These are phyloP conservation scores for Argopecten irradians DNA, from an alignment of 1,140 invertebrate species.

Conservation along the genomic window DNA sequence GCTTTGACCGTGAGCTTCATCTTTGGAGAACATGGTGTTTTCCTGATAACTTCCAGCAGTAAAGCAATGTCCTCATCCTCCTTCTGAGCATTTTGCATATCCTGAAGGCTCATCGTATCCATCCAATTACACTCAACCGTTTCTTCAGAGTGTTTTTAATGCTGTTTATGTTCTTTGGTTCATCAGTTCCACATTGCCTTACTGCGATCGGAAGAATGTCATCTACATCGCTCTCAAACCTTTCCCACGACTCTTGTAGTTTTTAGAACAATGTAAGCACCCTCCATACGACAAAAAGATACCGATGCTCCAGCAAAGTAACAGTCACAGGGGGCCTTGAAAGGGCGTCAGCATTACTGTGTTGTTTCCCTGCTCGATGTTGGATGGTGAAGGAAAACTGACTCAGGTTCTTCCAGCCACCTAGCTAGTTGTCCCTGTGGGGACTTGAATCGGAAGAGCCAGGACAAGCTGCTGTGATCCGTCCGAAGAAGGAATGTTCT, in stretches of 20 bases:
- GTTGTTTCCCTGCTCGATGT: not conserved
- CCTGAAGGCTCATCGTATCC: too few species aligned
- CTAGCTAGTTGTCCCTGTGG: constrained; percentile 36
- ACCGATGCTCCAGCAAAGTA: not conserved
- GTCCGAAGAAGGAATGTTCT: not conserved
- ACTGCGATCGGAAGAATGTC: too few species aligned
- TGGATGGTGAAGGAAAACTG: not conserved
- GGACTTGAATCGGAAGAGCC: constrained; percentile 26
- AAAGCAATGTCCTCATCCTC: not conserved
- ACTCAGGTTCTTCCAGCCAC: constrained; percentile 22
- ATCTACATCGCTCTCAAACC: too few species aligned
- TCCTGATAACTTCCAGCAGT: not conserved
- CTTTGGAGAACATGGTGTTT: not conserved
- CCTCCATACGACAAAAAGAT: not conserved
- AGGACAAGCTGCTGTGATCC: constrained; percentile 26
- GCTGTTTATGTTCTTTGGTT: too few species aligned
- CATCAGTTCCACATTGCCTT: too few species aligned
- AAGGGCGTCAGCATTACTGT: not conserved
- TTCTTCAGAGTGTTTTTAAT: too few species aligned
- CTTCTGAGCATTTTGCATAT: too few species aligned
- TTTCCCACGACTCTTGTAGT: not conserved
- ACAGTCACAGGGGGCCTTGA: not conserved
- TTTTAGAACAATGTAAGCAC: not conserved
- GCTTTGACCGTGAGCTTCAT: not conserved
- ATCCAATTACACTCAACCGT: too few species aligned